Evolutionary conservation across 2,888 invertebrate genomes (phyloP).

Genomic region (Cloeon dipterum): DNA sequence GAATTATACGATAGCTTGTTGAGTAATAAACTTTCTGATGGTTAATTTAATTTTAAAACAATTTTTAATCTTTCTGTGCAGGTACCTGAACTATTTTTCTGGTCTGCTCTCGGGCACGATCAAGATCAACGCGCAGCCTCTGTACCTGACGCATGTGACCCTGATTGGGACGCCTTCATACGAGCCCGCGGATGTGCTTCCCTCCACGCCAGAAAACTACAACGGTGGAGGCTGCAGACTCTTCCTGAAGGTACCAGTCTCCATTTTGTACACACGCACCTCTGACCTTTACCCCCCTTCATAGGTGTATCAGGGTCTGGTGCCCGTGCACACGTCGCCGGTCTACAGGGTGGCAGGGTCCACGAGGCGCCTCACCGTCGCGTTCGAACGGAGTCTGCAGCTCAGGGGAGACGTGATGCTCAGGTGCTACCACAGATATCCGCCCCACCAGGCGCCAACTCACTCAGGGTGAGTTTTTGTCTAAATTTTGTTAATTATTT

Average conservation of each 20-base stretch:
- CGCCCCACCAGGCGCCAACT: not conserved
- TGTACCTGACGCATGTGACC: conserved; percentile 67
- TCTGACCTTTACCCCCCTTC: too few relatives aligned
- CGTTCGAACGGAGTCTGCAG: conserved; percentile 38
- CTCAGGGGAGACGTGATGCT: conserved; percentile 76
- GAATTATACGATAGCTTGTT: too few relatives aligned
- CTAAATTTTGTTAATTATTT: too few relatives aligned
- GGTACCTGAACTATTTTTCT: conserved; percentile 82
- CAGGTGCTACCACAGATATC: conserved; percentile 53
- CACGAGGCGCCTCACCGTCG: conserved; percentile 42
- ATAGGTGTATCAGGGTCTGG: conserved; percentile 73
- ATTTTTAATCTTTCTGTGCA: conserved; percentile 18
- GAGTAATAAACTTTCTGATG: too few relatives aligned
- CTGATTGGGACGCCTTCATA: conserved; percentile 66
- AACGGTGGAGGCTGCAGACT: conserved; percentile 36
- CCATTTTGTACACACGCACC: too few relatives aligned
- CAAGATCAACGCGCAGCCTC: conserved; percentile 64
- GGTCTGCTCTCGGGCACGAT: conserved; percentile 74
- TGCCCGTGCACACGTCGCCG: conserved; percentile 53
- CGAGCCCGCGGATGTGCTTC: conserved; percentile 11
- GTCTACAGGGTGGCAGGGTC: conserved; percentile 47
- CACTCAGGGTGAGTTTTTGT: not conserved
- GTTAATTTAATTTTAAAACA: not conserved
- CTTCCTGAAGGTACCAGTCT: conserved; percentile 33
- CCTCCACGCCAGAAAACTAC: not conserved